phyloP scores from a whole-genome alignment of 2,113 vertebrate species.

The Tachuris rubrigastra region DNA sequence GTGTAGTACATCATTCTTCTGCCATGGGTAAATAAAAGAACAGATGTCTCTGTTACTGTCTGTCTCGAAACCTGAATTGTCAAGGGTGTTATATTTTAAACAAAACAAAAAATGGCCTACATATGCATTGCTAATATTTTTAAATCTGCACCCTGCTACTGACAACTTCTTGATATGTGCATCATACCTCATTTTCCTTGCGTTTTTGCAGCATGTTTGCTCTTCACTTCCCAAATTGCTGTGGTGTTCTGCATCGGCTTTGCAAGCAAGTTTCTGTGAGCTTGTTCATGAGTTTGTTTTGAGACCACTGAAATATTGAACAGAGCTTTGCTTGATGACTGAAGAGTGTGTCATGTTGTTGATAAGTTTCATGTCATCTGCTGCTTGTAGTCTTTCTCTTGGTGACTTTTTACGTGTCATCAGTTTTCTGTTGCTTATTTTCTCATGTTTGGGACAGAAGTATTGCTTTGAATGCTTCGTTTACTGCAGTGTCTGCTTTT shows the following conservation, averaged over 20 bases:
- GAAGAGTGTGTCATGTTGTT: neutral
- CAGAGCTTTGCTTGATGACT: accelerated
- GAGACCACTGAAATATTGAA: neutral
- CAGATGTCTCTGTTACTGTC: neutral
- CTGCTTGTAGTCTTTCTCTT: neutral
- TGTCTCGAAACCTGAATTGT: neutral
- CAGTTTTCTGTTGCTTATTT: neutral
- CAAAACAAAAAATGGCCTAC: neutral
- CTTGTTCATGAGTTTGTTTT: neutral
- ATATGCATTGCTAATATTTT: neutral
- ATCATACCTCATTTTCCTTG: neutral
- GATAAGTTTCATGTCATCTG: neutral
- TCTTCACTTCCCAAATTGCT: neutral
- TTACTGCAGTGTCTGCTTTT: neutral
- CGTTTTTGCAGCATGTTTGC: neutral
- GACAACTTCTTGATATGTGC: neutral
- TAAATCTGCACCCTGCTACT: neutral
- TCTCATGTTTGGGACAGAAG: neutral
- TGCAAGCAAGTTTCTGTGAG: neutral
- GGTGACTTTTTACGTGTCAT: neutral
- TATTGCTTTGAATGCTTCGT: neutral
- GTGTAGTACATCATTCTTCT: neutral
- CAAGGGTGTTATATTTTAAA: neutral
- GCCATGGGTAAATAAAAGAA: neutral
- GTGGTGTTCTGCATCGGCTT: neutral